Percentiles rank a stretch among this genome's conserved stretches.
phyloP scores from a whole-genome alignment of 2,888 invertebrate genomes.

The Rhaphigaster nebulosa region DNA sequence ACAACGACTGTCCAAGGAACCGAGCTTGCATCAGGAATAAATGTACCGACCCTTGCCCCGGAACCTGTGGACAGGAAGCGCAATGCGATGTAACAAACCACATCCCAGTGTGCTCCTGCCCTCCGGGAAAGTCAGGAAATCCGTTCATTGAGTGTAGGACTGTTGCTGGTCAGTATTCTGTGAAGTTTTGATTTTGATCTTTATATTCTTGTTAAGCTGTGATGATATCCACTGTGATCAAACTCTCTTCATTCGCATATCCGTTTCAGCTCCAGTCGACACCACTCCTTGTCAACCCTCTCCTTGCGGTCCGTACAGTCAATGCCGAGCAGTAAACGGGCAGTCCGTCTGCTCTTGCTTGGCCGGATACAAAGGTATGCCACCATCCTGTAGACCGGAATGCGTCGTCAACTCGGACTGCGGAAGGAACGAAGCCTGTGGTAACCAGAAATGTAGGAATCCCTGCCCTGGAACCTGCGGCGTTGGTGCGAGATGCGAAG shows the following conservation, averaged over 20 bases:
- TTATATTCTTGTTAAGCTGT: neutral
- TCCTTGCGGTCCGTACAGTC: conserved; percentile 86
- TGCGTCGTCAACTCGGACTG: conserved; percentile 87
- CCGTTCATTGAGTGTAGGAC: conserved; percentile 69
- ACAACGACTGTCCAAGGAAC: conserved; percentile 76
- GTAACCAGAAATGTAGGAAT: conserved; percentile 84
- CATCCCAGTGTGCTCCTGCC: conserved; percentile 83
- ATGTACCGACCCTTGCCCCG: conserved; percentile 81
- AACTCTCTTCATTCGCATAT: neutral
- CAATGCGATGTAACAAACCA: conserved; percentile 87
- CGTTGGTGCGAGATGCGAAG: conserved; percentile 82
- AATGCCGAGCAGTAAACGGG: conserved; percentile 76
- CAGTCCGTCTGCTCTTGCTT: conserved; percentile 82
- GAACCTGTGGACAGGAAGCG: conserved; percentile 83
- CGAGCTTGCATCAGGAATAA: conserved; percentile 80
- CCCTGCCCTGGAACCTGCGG: conserved; percentile 89
- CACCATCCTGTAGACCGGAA: conserved; percentile 87
- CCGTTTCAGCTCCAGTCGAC: conserved; percentile 60
- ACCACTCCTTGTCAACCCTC: conserved; percentile 78
- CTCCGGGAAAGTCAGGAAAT: conserved; percentile 83
- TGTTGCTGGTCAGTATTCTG: conserved; percentile 60
- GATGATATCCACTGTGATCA: neutral
- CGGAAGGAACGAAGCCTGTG: conserved; percentile 81
- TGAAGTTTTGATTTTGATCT: neutral
- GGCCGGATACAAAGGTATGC: conserved; percentile 81